Base-by-base conservation (phyloP, 1,140 invertebrate species). In the Drosophila oshimai region DNA sequence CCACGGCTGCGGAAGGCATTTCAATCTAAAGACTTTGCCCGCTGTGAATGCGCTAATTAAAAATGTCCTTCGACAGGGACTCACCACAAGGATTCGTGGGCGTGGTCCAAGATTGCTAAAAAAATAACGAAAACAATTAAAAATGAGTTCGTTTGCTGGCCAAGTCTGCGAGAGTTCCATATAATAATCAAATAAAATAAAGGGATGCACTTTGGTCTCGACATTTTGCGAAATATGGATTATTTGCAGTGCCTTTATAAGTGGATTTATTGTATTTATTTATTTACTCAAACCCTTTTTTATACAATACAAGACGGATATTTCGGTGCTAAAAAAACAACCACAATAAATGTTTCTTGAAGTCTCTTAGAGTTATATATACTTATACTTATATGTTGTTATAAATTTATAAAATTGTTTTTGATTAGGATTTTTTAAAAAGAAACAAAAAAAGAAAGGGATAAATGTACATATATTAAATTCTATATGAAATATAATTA, bases 11-110 rank as follows among this genome's bases (percentile, higher is more conserved):
- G 22, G n/a, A 13, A 42, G 24, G 75, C 64, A 74, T 79, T 74
- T 74, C 53, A 80, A 61, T 75, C 77, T 53, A 72, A 67, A 68
- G 65, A 33, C 51, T 31, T 17, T 51, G 45, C 50, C 70, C 69
- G 74, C 67, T 75, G 67, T 71, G 68, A 65, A 51, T 75, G 39
- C 77, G 55, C 77, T 73, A 77, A 83, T 81, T 83, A 83, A 83
- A 81, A 81, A 58, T 83, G 78, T 81, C 78, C 77, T 77, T 81
- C 60, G 67, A 49, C 47, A 36, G 45, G 57, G 49, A 65, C 45
- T 18, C 39, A 6, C 18, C 46, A 17, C 29, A 20, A 28, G 42
- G 22, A 31, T 39, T 28, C 20, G 49, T 28, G 31, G 34, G 64
- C 47, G 42, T 62, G 5, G 57, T 50, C 20, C 20, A 41, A 61